Percentiles rank a stretch among this genome's conserved stretches.
phyloP scores from a whole-genome alignment of 23 tunicate species.

The Trididemnum clinides region DNA sequence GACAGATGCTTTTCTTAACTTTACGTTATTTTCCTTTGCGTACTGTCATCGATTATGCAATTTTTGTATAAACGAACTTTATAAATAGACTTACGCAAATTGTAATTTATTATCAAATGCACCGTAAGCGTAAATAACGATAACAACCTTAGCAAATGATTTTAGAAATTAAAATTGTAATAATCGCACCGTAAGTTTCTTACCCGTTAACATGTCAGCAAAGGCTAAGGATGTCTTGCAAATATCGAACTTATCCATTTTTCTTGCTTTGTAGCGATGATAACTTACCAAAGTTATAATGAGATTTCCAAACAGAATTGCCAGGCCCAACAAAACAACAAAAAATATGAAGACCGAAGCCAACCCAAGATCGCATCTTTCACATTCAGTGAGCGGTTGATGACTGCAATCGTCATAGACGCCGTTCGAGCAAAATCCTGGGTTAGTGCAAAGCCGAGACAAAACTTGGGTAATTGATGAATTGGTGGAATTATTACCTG shows the following conservation, averaged over 20 bases:
- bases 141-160: too few species aligned
- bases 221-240: slow-evolving; percentile 39
- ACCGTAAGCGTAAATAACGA: too few species aligned
- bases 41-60: too few species aligned
- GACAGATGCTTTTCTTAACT: too few species aligned
- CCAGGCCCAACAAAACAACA: slow-evolving; percentile 23
- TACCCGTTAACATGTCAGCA: slow-evolving; percentile 45
- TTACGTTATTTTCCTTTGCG: too few species aligned
- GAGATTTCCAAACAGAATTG: slow-evolving; percentile 36
- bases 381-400: not conserved
- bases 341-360: slow-evolving; percentile 31
- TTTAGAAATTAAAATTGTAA: too few species aligned
- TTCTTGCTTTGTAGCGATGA: not conserved
- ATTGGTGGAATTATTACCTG: too few species aligned
- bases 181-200: too few species aligned
- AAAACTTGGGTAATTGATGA: too few species aligned
- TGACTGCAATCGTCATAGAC: slow-evolving; percentile 5
- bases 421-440: not conserved
- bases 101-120: too few species aligned
- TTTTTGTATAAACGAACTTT: too few species aligned
- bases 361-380: not conserved
- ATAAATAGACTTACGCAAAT: too few species aligned
- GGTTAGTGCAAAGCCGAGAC: not conserved
- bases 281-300: slow-evolving; percentile 8
- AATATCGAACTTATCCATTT: slow-evolving; percentile 30